Base-by-base conservation (phyloP, 2,888 invertebrate genomes). In the Reticulitermes lucifugus region DNA sequence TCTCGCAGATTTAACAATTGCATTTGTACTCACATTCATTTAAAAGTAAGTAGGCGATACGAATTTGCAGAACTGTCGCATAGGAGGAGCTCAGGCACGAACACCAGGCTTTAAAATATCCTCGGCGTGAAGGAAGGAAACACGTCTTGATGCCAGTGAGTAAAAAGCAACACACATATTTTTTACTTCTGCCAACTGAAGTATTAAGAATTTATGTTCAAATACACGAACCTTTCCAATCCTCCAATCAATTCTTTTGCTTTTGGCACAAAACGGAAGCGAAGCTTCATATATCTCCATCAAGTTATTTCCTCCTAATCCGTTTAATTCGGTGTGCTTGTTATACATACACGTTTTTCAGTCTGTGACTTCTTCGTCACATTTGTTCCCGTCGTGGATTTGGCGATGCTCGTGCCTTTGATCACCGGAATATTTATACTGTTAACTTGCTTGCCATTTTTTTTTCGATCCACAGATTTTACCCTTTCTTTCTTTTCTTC, bases 371-470 rank as follows among this genome's bases (percentile, higher is more conserved):
- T 41, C 73, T 29, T 18, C 18, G 29, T 29, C 41, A 41, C 35
- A 73, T 73, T 73, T 41, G 21, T 73, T 73, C 41, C 6, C 73
- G 73, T 73, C 73, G 41, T 60, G 22, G 35, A 1, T 18, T 21
- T 29, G 80, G 80, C 80, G 80, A 35, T 60, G 60, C 55, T 59
- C 35, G 10, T 7, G 29, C 41, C 80, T 80, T 80, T 80, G 80
- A 80, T 80, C 80, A 73, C 80, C 21, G 80, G 60, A 80, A 59
- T 80, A 80, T 80, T 80, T 80, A 80, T 60, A 60, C 60, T 80
- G 22, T 60, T 80, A 60, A 60, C 80, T 59, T 60, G n/a, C n/a
- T n/a, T 79, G 46, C 79, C 51, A 65, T 73, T 73, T 73, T 73
- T 35, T 35, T 18, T 70, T 46, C 9, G 46, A 35, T 71, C 29